Base-by-base conservation (phyloP, 2,797 vertebrate genomes). In the Acanthurus leucopareius region DNA sequence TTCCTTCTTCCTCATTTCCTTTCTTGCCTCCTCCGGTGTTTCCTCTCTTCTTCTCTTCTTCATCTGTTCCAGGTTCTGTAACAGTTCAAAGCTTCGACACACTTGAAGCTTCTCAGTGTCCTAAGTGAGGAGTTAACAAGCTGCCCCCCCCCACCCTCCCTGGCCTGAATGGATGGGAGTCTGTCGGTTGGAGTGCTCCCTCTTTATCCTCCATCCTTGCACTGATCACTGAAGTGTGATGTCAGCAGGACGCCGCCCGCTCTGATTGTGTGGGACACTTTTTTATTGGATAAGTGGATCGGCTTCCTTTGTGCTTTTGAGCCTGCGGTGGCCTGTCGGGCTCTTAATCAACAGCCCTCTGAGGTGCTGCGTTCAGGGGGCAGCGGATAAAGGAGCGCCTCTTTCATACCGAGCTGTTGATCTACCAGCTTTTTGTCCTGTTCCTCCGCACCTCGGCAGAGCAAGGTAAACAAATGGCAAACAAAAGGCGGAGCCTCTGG, bases 231-330 rank as follows among this genome's bases (percentile, higher is more conserved):
- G 87, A 73, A 89, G 89, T 92, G 90, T 91, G 92, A 90, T 92
- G 88, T 85, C 91, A 88, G 93, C 85, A 74, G 88, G 85, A 84
- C 56, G 67, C 87, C 62, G 54, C 73, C 74, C 42, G 80, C 80
- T 85, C 76, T 14, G 79, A 91, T 88, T 86, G 89, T 91, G 81
- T 54, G 64, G 82, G 86, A 81, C 88, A 74, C 76, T 89, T 68
- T 86, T 90, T 95, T 91, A 94, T 94, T 94, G 94, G 93, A 94
- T 94, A 93, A 94, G 93, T 94, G 91, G 90, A 93, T 89, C 76
- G 59, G 85, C 83, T 90, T 90, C 90, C 91, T 94, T 95, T 94
- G 92, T 94, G 91, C 91, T 90, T 92, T 91, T 92, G 92, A 93
- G 92, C 91, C 87, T 52, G 82, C 87, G 91, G 90, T 92, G 92